Evolutionary conservation across 2,888 invertebrate species (phyloP).

Genomic region (Plemyria rubiginata): DNA sequence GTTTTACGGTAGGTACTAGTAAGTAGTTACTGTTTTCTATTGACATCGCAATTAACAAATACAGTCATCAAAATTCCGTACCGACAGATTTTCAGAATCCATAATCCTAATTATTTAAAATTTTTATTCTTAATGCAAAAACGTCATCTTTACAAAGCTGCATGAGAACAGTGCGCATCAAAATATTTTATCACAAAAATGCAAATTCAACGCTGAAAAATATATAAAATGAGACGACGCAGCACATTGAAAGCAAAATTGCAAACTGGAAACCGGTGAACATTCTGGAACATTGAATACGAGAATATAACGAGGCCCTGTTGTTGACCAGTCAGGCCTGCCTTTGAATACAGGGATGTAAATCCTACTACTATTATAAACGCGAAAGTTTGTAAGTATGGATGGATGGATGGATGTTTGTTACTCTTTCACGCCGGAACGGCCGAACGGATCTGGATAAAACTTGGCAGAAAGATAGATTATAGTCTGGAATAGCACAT

Average conservation of each 20-base stretch:
- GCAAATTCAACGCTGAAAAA: constrained; percentile 47
- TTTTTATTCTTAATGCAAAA: not conserved
- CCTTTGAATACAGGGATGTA: constrained; percentile 29
- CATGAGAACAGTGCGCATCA: constrained; percentile 38
- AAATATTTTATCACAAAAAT: constrained; percentile 56
- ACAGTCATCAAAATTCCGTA: no score
- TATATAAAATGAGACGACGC: constrained; percentile 60
- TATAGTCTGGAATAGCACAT: no score
- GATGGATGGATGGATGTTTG: no score
- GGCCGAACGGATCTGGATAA: no score
- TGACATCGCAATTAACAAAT: no score
- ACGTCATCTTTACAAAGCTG: not conserved
- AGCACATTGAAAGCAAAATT: constrained; percentile 62
- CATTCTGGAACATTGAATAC: constrained; percentile 64
- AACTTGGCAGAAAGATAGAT: no score
- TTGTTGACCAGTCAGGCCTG: constrained; percentile 38
- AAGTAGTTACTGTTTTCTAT: no score
- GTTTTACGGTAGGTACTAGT: no score
- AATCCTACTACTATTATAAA: no score
- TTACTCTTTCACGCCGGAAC: no score
- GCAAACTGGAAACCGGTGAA: constrained; percentile 63
- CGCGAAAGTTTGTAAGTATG: no score
- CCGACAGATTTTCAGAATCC: no score
- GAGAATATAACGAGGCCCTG: constrained; percentile 56
- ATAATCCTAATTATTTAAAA: not conserved